phyloP scores from a whole-genome alignment of 2,113 vertebrate species.

The Pelmatolapia mariae region DNA sequence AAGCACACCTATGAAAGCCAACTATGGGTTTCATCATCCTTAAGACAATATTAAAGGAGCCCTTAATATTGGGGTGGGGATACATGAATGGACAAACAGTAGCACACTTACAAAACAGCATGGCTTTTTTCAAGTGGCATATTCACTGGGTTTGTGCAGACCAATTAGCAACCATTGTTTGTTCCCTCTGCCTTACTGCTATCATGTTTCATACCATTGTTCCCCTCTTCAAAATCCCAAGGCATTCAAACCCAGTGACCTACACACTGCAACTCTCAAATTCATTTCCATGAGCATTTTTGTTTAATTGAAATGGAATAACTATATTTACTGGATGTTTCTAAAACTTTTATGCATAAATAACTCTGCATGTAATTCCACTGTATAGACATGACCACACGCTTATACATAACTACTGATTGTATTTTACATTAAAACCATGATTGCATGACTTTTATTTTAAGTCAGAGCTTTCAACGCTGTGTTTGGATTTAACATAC shows the following conservation, averaged over 20 bases:
- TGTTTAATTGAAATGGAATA: not conserved
- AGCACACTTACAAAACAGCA: not conserved
- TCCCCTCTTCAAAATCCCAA: not conserved
- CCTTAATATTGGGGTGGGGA: not conserved
- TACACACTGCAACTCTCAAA: not conserved
- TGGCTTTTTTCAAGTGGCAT: not conserved
- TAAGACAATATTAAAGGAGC: not conserved
- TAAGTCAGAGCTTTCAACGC: not conserved
- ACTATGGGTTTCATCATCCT: not conserved
- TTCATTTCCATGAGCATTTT: not conserved
- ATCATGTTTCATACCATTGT: constrained; percentile 9
- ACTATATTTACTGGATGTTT: not conserved
- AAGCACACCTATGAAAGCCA: not conserved
- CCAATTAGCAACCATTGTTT: constrained; percentile 2
- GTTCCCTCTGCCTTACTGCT: not conserved
- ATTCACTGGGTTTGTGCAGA: not conserved
- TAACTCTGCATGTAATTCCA: not conserved
- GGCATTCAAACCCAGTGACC: not conserved
- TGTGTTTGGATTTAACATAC: not conserved
- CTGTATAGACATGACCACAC: not conserved
- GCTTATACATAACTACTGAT: not conserved
- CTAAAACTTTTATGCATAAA: not conserved
- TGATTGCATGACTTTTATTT: not conserved
- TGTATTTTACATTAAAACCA: not conserved
- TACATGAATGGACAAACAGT: not conserved